Evolutionary conservation across 1,140 invertebrate genomes (phyloP).

Genomic region (Microplitis demolitor): DNA sequence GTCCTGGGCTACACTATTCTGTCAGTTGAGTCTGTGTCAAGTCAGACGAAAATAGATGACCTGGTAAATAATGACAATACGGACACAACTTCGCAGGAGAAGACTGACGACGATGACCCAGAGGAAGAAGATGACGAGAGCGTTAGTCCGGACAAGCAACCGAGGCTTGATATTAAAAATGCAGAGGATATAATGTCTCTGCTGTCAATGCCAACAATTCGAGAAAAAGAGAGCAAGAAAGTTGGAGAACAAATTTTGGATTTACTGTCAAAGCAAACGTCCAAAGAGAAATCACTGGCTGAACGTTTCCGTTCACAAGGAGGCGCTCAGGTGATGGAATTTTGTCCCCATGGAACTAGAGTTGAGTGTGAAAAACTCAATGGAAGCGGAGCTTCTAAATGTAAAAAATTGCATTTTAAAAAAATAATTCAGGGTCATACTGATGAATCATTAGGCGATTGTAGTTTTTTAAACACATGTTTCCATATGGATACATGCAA

Average conservation of each 20-base stretch:
- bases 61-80: conserved; percentile 40
- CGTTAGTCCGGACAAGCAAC: conserved; percentile 46
- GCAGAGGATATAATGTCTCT: conserved; percentile 70
- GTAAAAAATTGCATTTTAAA: conserved; percentile 93
- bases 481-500: conserved; percentile 99
- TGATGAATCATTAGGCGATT: conserved; percentile 94
- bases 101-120: conserved; percentile 41
- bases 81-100: conserved; percentile 41
- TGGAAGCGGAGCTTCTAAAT: conserved; percentile 62
- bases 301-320: conserved; percentile 95
- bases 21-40: conserved; percentile 49
- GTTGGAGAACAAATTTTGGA: conserved; percentile 95
- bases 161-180: conserved; percentile 49
- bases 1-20: conserved; percentile 57
- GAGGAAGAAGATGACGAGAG: conserved; percentile 24
- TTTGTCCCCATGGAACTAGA: conserved; percentile 93
- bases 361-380: conserved; percentile 81
- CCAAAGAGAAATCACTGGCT: conserved; percentile 91
- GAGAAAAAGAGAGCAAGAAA: conserved; percentile 94
- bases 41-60: conserved; percentile 43
- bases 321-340: conserved; percentile 93
- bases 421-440: conserved; percentile 98
- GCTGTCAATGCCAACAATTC: conserved; percentile 89
- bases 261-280: conserved; percentile 91
- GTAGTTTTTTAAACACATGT: conserved; percentile 97